These are phyloP conservation scores for Blennius ocellaris DNA, from an alignment of 2,113 vertebrate species.

Conservation along the genomic window DNA sequence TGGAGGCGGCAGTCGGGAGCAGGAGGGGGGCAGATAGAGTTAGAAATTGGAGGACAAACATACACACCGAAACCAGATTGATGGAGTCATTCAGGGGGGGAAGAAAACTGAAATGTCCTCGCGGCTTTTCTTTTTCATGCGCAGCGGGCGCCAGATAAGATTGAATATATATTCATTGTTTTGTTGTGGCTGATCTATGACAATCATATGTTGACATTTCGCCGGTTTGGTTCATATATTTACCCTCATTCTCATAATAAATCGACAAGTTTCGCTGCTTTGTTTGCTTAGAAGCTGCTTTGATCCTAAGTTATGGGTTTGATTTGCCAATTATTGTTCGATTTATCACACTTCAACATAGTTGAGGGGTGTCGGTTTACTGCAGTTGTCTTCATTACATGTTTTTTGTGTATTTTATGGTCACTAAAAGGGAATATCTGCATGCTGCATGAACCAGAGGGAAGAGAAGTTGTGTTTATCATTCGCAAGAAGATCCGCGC, in stretches of 20 bases:
- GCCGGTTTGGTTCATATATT: too few relatives aligned
- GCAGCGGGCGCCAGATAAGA: constrained; percentile 12
- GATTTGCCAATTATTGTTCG: too few relatives aligned
- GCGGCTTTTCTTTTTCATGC: background rate
- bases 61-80: background rate
- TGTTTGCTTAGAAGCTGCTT: too few relatives aligned
- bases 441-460: constrained; percentile 64
- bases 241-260: too few relatives aligned
- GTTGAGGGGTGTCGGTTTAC: too few relatives aligned
- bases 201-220: constrained; percentile 47
- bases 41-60: background rate
- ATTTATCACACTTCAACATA: too few relatives aligned
- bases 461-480: constrained; percentile 12
- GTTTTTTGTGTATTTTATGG: constrained; percentile 15
- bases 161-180: background rate
- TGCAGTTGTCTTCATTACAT: too few relatives aligned
- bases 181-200: constrained; percentile 34
- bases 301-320: too few relatives aligned
- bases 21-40: background rate
- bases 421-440: constrained; percentile 52
- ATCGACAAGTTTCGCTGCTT: too few relatives aligned
- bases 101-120: background rate
- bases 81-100: background rate
- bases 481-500: constrained; percentile 2
- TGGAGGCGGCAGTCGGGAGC: background rate